Base-by-base conservation (phyloP, 2,797 vertebrate genomes). In the Oreochromis grahami region DNA sequence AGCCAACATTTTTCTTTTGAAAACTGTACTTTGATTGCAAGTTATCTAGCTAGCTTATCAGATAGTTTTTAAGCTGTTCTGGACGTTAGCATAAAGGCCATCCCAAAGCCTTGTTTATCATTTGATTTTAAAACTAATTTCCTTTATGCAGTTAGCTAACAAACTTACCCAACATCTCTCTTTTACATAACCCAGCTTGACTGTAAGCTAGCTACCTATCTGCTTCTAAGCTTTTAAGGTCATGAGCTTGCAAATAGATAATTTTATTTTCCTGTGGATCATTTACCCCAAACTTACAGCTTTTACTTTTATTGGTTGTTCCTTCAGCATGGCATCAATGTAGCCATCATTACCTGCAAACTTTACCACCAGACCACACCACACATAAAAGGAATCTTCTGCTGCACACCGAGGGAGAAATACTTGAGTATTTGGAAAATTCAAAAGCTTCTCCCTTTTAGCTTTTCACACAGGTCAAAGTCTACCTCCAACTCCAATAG, bases 401-500 rank as follows among this genome's bases (percentile, higher is more conserved):
- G 15, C 76, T 29, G 45, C 74, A 78, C 79, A 78, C 41, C 8
- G 7, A 55, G 10, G 43, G 24, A 5, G 38, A 74, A 50, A 48
- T 2, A 53, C 48, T 77, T 2, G 4, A 12, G 7, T 48, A 21
- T 79, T 38, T 21, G 7, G 29, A 32, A 74, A 48, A 48, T 48
- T 32, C 26, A n/a, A 24, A 55, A 21, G 26, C 19, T 68, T 84
- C 10, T 60, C 21, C 55, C 38, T 38, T 36, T n/a, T 78, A 41
- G 7, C 15, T 63, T 63, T 24, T 17, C 26, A 29, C 86, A 85
- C 82, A 82, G 79, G 82, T 89, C 85, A 91, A 88, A 84, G 88
- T 90, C 91, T 95, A 95, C 94, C 94, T 95, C 93, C 76, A 82
- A 74, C 26, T 74, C 70, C 17, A 74, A 74, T 19, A 74, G 24